These are phyloP conservation scores for Neosilurus mollespiculum DNA, from an alignment of 2,797 vertebrate genomes.

Conservation along the genomic window DNA sequence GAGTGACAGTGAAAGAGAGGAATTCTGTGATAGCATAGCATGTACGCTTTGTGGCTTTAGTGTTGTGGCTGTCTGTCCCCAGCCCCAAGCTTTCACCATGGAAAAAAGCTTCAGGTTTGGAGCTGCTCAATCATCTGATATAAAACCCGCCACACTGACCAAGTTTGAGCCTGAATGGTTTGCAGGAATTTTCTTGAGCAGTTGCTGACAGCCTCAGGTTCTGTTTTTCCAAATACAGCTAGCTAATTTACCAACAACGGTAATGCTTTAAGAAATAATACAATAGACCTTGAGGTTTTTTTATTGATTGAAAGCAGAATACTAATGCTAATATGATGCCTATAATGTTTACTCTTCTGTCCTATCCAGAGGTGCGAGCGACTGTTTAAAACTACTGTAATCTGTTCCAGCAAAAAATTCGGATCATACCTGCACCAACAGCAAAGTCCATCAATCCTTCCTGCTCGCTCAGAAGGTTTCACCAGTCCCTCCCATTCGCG, in stretches of 20 bases:
- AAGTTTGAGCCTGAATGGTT: conserved; percentile 53
- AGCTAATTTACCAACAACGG: not conserved
- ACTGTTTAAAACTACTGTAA: not conserved
- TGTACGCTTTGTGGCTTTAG: conserved; percentile 75
- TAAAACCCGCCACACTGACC: conserved; percentile 64
- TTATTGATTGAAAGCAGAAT: not conserved
- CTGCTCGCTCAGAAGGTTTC: not conserved
- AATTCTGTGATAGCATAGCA: conserved; percentile 75
- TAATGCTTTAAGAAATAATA: not conserved
- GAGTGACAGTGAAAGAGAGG: conserved; percentile 62
- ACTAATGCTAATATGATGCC: not conserved
- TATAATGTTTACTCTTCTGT: not conserved
- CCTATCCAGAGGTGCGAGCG: too few species aligned
- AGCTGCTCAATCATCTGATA: conserved; percentile 41
- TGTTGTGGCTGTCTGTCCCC: conserved; percentile 68
- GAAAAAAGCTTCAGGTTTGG: conserved; percentile 72
- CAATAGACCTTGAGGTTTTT: not conserved
- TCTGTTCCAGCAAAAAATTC: not conserved
- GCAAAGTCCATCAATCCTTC: too few species aligned
- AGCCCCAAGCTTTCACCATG: conserved; percentile 61
- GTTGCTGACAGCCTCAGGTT: not conserved
- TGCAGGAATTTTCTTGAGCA: conserved; percentile 35
- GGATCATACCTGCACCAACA: too few species aligned
- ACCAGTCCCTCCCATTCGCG: not conserved
- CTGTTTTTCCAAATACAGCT: not conserved